Conservation (phyloP, 2,797 vertebrate species). For the Enteromius thamalakanensis region DNA sequence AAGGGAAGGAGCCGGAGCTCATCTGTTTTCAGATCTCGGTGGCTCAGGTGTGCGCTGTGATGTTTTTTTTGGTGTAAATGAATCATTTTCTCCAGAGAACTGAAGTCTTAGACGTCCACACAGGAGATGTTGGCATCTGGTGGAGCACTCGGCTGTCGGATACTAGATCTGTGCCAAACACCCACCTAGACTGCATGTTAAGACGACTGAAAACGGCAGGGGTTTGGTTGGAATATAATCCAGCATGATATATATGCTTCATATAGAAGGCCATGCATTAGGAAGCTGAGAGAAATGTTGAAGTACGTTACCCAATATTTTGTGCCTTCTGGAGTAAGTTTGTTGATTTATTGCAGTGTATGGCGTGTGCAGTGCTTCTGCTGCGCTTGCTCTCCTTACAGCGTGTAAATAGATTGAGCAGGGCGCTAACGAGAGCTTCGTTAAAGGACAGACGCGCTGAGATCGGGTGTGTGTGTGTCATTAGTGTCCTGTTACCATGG, state of each 20-base stretch:
- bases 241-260: neutral
- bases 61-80: neutral
- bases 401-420: neutral
- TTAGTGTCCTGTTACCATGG: constrained; percentile 35
- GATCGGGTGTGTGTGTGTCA: neutral
- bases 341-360: neutral
- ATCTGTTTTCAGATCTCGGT: neutral
- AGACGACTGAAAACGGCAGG: neutral
- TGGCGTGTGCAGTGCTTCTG: neutral
- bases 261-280: neutral
- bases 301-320: neutral
- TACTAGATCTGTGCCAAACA: neutral
- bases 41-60: neutral
- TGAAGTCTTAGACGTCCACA: neutral
- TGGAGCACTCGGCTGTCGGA: neutral
- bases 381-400: neutral
- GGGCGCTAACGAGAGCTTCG: neutral
- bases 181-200: neutral
- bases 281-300: neutral
- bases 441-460: neutral
- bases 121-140: neutral
- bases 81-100: constrained; percentile 23
- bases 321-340: neutral
- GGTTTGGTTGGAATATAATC: neutral
- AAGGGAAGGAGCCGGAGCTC: neutral